Base-by-base conservation (phyloP, 2,797 vertebrate genomes). In the Mus spretus region DNA sequence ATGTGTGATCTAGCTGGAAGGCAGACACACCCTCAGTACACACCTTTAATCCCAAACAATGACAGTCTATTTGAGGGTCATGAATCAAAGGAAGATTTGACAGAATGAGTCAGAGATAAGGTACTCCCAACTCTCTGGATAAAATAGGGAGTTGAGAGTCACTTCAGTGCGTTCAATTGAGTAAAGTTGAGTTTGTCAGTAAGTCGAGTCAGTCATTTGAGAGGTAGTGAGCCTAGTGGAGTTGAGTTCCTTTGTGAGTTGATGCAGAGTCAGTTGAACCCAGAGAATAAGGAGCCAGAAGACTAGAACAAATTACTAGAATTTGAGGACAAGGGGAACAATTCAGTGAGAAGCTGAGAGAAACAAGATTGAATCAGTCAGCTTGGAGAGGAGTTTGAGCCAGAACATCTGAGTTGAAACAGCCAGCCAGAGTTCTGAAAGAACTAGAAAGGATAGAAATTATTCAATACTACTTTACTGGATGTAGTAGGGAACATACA, bases 401-500 rank as follows among this genome's bases (percentile, higher is more conserved):
- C 67, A 37, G 7, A 72, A 10, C 34, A 72, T n/a, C 34, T 72
- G 67, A 37, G 7, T 72, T 72, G 17, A 72, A 37, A 37, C 34
- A 72, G 34, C 0, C n/a, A 72, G n/a, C 67, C 67, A 72, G 67
- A 72, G 67, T 72, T 72, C 34, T 37, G 8, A 37, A 72, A 72
- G 17, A 72, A 72, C 67, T 10, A 72, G 17, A 72, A 72, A 20
- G 17, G 3, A 72, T 37, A 72, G 67, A 72, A 72, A 72, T 72
- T 72, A 72, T 37, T 72, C 17, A 37, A 37, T 72, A 37, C n/a
- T 72, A 72, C 67, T 70, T n/a, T 70, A 67, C 40, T 85, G 83
- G 26, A 11, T 50, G 19, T 5, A 34, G 10, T 22, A 4, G 17
- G 31, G 3, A 6, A 0, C n/a, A 11, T 28, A 3, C 6, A 9